Conservation (phyloP, 2,888 invertebrate genomes). For the Steromphala cineraria region DNA sequence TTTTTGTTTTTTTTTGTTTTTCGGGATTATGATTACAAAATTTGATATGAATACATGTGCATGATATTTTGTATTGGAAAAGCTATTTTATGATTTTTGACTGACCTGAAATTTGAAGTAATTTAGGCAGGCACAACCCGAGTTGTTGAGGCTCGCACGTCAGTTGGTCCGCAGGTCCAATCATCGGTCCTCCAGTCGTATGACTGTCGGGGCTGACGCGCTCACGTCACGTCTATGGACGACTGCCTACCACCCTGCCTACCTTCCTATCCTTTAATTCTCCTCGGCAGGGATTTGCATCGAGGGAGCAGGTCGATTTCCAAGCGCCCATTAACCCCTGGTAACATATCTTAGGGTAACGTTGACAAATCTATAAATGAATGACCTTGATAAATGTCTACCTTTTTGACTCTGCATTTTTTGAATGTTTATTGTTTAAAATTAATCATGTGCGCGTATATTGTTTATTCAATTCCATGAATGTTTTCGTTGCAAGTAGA, state of each 20-base stretch:
- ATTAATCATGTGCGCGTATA: slow-evolving; percentile 5
- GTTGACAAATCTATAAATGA: background rate
- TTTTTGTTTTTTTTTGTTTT: background rate
- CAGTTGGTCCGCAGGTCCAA: background rate
- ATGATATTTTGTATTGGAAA: background rate
- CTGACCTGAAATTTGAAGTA: slow-evolving; percentile 16
- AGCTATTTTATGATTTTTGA: background rate
- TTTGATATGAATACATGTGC: background rate
- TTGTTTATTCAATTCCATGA: background rate
- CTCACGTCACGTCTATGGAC: background rate
- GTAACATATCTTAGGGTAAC: background rate
- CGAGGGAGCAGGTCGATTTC: background rate
- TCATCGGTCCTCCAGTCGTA: background rate
- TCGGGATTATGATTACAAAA: background rate
- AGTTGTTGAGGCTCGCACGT: background rate
- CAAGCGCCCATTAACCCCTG: background rate
- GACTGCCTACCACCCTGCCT: background rate
- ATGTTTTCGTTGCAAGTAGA: slow-evolving; percentile 16
- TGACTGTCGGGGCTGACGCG: background rate
- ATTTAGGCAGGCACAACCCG: background rate
- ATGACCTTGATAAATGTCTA: background rate
- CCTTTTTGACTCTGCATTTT: background rate
- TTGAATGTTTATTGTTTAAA: slow-evolving; percentile 1
- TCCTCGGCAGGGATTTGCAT: background rate
- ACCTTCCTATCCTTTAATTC: background rate